Evolutionary conservation across 2,113 vertebrate genomes (phyloP).

Genomic region (Columba janthina): DNA sequence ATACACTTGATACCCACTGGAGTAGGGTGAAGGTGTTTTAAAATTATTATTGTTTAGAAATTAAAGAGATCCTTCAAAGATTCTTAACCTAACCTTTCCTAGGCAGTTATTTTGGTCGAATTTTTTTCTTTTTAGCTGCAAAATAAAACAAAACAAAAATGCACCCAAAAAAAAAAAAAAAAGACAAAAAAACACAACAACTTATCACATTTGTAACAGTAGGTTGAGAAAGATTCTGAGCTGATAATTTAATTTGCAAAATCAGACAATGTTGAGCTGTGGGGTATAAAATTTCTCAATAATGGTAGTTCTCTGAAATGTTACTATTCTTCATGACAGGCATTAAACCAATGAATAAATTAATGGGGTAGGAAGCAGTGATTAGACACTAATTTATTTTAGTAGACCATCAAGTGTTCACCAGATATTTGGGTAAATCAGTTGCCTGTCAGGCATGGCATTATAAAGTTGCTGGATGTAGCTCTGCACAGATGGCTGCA

Average conservation of each 20-base stretch:
- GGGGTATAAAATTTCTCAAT: neutral
- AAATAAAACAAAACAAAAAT: neutral
- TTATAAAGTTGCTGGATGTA: neutral
- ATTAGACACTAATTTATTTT: slow-evolving; percentile 9
- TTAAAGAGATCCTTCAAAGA: neutral
- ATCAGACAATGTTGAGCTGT: neutral
- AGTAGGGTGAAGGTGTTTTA: neutral
- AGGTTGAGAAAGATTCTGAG: neutral
- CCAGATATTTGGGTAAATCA: slow-evolving; percentile 36
- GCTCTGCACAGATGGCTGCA: slow-evolving; percentile 34
- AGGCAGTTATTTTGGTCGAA: neutral
- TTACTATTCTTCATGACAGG: neutral
- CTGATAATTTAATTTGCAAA: neutral
- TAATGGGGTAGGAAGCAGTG: neutral
- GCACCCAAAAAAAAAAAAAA: neutral
- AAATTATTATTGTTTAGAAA: neutral
- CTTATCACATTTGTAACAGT: neutral
- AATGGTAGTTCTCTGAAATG: neutral
- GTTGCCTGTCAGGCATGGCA: neutral
- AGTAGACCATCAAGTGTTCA: neutral
- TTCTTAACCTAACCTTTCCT: neutral
- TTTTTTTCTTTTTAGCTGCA: neutral
- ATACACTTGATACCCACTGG: neutral
- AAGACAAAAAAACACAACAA: neutral
- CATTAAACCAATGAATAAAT: neutral